A percentile compares a stretch with the other conserved stretches of the same genome.
Evolutionary conservation across 2,797 vertebrate species (phyloP).

Genomic region (Pempheris klunzingeri): DNA sequence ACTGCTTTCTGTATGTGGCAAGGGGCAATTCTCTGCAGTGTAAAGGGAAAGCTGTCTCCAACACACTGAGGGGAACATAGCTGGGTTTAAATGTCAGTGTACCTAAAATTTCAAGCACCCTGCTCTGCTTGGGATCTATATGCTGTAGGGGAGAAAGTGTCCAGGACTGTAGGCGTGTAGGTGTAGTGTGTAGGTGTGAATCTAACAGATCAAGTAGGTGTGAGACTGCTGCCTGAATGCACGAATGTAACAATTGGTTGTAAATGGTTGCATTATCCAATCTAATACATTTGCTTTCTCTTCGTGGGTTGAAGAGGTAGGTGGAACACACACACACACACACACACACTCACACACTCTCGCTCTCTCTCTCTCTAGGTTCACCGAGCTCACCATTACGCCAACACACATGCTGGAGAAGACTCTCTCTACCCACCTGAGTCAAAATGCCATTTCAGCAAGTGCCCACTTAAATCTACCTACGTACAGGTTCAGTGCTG

Average conservation of each 20-base stretch:
- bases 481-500: slow-evolving; percentile 62
- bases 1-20: neutral
- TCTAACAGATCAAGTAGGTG: neutral
- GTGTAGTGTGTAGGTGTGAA: neutral
- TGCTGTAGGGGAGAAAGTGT: neutral
- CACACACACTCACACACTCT: slow-evolving; percentile 32
- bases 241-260: slow-evolving; percentile 40
- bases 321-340: slow-evolving; percentile 46
- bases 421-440: slow-evolving; percentile 71
- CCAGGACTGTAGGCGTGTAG: neutral
- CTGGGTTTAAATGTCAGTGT: neutral
- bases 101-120: neutral
- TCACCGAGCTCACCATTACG: slow-evolving; percentile 60
- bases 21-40: neutral
- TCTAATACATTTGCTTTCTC: slow-evolving; percentile 65
- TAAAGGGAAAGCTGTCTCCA: neutral
- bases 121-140: neutral
- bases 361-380: slow-evolving; percentile 44
- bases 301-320: slow-evolving; percentile 54
- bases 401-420: slow-evolving; percentile 74
- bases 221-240: neutral
- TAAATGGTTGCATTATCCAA: slow-evolving; percentile 38
- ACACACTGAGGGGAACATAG: neutral
- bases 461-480: slow-evolving; percentile 79
- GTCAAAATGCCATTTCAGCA: slow-evolving; percentile 73